A percentile compares a stretch with the other conserved stretches of the same genome.
Conservation (phyloP, 2,797 vertebrate species). For the Helicolenus hilgendorfi region DNA sequence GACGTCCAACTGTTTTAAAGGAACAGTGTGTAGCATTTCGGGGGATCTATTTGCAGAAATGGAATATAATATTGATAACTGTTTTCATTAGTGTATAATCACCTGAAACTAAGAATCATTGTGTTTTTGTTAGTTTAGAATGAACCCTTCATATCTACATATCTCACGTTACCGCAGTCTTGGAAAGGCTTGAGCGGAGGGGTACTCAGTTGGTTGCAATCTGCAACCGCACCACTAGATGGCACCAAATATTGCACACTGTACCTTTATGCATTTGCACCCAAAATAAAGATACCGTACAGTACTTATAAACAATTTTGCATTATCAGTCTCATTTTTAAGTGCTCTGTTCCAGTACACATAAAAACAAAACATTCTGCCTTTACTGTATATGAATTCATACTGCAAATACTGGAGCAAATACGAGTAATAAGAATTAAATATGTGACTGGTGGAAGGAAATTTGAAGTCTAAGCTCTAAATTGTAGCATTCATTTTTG, state of each 20-base stretch:
- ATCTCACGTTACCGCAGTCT: too few species aligned
- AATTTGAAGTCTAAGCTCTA: not conserved
- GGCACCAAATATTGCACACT: too few species aligned
- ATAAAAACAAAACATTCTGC: not conserved
- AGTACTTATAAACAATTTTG: not conserved
- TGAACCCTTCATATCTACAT: too few species aligned
- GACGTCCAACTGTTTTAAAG: slow-evolving; percentile 5
- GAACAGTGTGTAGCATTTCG: not conserved
- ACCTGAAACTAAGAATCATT: too few species aligned
- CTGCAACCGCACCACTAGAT: too few species aligned
- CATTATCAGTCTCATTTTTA: not conserved
- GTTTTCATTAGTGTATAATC: too few species aligned
- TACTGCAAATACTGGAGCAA: not conserved
- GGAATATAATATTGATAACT: too few species aligned
- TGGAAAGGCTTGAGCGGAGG: too few species aligned
- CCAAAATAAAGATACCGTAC: not conserved
- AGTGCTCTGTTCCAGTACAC: not conserved
- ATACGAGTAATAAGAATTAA: not conserved
- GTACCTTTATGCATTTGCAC: too few species aligned
- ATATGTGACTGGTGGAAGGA: not conserved
- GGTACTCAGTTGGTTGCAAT: too few species aligned
- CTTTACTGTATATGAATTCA: not conserved
- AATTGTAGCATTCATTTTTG: not conserved
- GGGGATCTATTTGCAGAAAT: too few species aligned
- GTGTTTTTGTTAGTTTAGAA: too few species aligned